Evolutionary conservation across 2,113 vertebrate genomes (phyloP), one percentile per base, ranked within the genome.

Genomic region (Poeciliopsis occidentalis): DNA sequence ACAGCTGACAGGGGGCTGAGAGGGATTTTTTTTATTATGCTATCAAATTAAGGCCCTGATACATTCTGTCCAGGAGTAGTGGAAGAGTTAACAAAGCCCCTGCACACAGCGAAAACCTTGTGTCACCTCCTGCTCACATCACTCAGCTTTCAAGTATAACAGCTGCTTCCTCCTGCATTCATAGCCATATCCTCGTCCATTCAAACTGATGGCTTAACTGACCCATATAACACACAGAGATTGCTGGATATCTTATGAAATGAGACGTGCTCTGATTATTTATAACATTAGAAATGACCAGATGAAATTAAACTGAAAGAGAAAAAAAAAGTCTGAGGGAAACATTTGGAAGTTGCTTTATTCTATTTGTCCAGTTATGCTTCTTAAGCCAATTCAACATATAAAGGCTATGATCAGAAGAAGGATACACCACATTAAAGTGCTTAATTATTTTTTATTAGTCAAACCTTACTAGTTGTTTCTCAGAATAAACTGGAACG

Each of bases 71-170:
- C 64, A 37, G 31, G 73, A 51, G 47, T 67, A 61, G 41, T 71
- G 81, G 84, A 88, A 83, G 85, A 89, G 87, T 88, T 92, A 88
- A 93, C 88, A 89, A 88, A 89, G 91, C 81, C 78, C 72, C 51
- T n/a, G 91, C 85, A 87, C 82, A 90, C 82, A 91, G 86, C 73
- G 37, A 71, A 57, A 91, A 91, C 81, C 85, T 90, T 72, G 57
- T 90, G 91, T 91, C 90, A 88, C 88, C 88, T 92, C 85, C 89
- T 88, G 89, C 87, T 92, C 91, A 91, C 86, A 88, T 93, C 92
- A 92, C 86, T 92, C 88, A 90, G 92, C 86, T 87, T 89, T 90
- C 89, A 87, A 88, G 88, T 87, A 78, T 71, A 90, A 91, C 91
- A 93, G 92, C 91, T 93, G 92, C 91, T 91, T 92, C 88, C 89